Evolutionary conservation across 2,797 vertebrate species (phyloP), one percentile per base, ranked within the genome.

Genomic region (Pygocentrus nattereri): DNA sequence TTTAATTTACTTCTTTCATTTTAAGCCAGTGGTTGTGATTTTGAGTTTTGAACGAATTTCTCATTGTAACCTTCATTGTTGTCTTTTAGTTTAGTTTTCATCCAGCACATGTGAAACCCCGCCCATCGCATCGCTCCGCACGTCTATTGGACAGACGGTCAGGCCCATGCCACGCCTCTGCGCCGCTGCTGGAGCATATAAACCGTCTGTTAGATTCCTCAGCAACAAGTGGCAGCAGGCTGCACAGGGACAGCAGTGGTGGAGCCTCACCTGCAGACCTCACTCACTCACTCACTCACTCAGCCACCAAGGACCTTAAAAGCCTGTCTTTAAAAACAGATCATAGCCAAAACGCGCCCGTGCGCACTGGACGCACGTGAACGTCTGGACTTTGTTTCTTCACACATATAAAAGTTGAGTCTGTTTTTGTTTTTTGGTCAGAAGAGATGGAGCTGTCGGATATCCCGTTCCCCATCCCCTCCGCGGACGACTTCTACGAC

Each of bases 401-500:
- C 4, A 56, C 41, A 58, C 47, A 75, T 69, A 76, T 19, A 52
- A 47, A 25, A 38, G 38, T 21, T 25, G 65, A 15, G 10, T 1
- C 0, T n/a, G n/a, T n/a, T 5, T 56, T 10, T 25, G 50, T 23
- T 11, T 78, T 21, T 65, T 74, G 34, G 31, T 16, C 18, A 76
- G 61, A 47, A 59, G 84, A 65, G 73, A 96, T 97, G 96, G 97
- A 96, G 92, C 90, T 98, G 91, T 90, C 96, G 79, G 97, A 99
- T 88, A 94, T 96, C 84, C 95, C 97, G 58, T 97, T 99, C 88
- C 95, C 97, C 80, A 96, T 98, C 86, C 78, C 95, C 0, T 90
- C 94, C 0, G 91, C 96, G 0, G 97, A 98, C 12, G 97, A 99
- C 81, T 98, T 99, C 90, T 98, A 99, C 0, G 97, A 99, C 5